phyloP scores from a whole-genome alignment of 2,113 vertebrate genomes.

The Ivindomyrus marchei region DNA sequence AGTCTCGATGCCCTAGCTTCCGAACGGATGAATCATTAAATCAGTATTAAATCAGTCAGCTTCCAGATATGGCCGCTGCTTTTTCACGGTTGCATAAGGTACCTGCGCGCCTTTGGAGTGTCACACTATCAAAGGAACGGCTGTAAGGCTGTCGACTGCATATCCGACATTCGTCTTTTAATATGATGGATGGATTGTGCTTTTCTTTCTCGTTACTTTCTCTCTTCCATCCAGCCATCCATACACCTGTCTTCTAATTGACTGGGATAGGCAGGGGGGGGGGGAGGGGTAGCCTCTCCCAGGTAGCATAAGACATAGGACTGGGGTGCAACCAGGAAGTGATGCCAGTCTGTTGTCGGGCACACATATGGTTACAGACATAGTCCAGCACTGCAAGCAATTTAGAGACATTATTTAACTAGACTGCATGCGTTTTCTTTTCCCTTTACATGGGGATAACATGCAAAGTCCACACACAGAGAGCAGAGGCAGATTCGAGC shows the following conservation, averaged over 20 bases:
- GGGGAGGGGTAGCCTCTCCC: neutral
- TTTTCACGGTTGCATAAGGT: neutral
- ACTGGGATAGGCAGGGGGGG: neutral
- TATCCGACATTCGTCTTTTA: neutral
- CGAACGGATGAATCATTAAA: neutral
- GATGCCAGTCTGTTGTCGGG: neutral
- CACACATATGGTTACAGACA: neutral
- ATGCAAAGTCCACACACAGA: neutral
- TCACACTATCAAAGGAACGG: neutral
- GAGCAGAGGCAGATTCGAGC: neutral
- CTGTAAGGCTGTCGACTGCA: neutral
- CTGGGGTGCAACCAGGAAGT: neutral
- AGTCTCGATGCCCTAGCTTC: neutral
- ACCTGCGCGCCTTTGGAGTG: neutral
- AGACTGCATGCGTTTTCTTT: too few species aligned
- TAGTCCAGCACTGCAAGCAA: neutral
- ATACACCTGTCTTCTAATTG: neutral
- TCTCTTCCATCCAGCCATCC: neutral
- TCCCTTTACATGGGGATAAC: neutral
- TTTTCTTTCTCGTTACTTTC: neutral
- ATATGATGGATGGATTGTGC: neutral
- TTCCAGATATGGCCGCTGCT: neutral
- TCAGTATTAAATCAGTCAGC: neutral
- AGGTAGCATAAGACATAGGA: neutral
- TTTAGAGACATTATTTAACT: neutral